Conservation (phyloP, 1,140 invertebrate species). For the Holotrichia oblita region DNA sequence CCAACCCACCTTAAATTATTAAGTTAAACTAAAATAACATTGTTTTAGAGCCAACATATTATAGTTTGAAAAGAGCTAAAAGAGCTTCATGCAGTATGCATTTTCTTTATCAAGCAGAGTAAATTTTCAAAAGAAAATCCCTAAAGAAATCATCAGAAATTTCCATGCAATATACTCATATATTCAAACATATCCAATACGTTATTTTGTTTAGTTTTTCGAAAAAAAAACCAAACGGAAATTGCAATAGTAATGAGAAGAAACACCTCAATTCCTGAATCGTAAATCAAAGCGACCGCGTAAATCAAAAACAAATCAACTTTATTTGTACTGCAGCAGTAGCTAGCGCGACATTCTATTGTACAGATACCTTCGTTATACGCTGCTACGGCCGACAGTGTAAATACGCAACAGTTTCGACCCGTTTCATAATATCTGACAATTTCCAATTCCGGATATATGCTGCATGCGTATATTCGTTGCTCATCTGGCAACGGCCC, state of each 20-base stretch:
- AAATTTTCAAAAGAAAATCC: too few species aligned
- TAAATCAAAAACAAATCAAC: constrained; percentile 21
- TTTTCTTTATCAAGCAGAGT: too few species aligned
- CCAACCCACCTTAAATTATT: too few species aligned
- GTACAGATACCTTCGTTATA: not conserved
- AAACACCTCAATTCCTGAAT: not conserved
- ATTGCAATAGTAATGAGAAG: not conserved
- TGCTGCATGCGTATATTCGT: not conserved
- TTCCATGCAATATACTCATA: too few species aligned
- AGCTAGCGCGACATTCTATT: not conserved
- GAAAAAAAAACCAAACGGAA: not conserved
- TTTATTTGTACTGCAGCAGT: not conserved
- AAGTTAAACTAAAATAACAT: too few species aligned
- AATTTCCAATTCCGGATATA: constrained; percentile 17
- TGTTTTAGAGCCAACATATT: too few species aligned
- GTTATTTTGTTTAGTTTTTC: too few species aligned
- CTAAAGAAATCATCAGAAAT: too few species aligned
- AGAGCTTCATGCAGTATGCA: too few species aligned
- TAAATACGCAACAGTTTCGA: constrained; percentile 7
- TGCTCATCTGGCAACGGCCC: constrained; percentile 10
- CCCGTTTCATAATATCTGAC: constrained; percentile 20
- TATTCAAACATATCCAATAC: too few species aligned
- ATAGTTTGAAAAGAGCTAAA: too few species aligned
- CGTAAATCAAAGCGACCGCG: not conserved
- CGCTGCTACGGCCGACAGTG: not conserved